A percentile compares a stretch with the other conserved stretches of the same genome.
These are phyloP conservation scores for Eupithecia pulchellata DNA, from an alignment of 2,888 invertebrate species.

Conservation along the genomic window DNA sequence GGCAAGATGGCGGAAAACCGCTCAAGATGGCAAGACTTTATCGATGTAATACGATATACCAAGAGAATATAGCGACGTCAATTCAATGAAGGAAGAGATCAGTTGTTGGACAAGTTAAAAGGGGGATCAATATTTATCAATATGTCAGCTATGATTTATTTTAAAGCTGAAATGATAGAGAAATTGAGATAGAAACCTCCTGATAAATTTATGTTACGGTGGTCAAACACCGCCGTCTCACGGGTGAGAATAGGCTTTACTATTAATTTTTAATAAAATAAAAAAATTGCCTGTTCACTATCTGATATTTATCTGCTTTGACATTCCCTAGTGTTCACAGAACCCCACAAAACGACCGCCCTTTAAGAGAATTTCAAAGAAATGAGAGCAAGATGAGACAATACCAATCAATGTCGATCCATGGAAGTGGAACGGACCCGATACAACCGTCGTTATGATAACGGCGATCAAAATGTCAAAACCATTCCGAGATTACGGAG, in stretches of 20 bases:
- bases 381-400: neutral
- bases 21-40: slow-evolving; percentile 56
- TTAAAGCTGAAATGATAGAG: neutral
- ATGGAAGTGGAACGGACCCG: neutral
- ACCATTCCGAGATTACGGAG: slow-evolving; percentile 7
- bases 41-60: slow-evolving; percentile 59
- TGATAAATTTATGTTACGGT: neutral
- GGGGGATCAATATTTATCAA: slow-evolving; percentile 31
- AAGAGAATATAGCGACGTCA: slow-evolving; percentile 51
- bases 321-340: neutral
- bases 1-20: slow-evolving; percentile 44
- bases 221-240: no score
- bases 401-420: neutral
- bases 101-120: slow-evolving; percentile 48
- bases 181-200: neutral
- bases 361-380: neutral
- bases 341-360: neutral
- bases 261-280: no score
- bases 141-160: neutral
- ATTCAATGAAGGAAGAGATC: slow-evolving; percentile 56
- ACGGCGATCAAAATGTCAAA: slow-evolving; percentile 3
- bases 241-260: no score
- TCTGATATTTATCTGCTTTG: neutral
- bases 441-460: neutral
- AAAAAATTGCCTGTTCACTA: no score